Evolutionary conservation across 30 jellyfish, hydroid and myxozoan species (phyloP).

Genomic region (Aurelia sp.): DNA sequence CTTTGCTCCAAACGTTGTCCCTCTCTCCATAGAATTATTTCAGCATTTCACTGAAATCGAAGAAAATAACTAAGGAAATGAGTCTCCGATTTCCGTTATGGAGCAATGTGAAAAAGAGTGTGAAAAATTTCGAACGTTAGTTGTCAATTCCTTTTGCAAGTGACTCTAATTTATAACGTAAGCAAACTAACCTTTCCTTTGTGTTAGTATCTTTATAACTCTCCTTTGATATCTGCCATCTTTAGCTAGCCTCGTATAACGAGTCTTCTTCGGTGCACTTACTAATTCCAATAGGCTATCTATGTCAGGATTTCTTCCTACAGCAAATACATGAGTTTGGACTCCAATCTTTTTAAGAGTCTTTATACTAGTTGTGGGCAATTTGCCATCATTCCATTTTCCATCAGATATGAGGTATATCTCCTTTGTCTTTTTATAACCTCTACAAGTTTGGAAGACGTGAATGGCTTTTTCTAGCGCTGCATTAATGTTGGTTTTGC

Average conservation of each 20-base stretch:
- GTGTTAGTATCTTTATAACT: background rate
- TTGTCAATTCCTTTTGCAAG: too few relatives aligned
- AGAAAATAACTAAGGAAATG: too few relatives aligned
- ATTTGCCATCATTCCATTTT: constrained; percentile 44
- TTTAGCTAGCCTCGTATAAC: background rate
- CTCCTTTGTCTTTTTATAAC: constrained; percentile 45
- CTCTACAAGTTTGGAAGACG: constrained; percentile 27
- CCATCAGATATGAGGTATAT: constrained; percentile 59
- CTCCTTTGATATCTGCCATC: background rate
- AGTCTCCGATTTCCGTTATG: too few relatives aligned
- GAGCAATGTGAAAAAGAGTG: too few relatives aligned
- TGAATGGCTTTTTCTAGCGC: constrained; percentile 35
- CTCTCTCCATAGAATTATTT: too few relatives aligned
- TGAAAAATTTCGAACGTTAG: too few relatives aligned
- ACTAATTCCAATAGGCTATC: background rate
- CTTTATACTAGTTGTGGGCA: background rate
- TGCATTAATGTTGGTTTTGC: constrained; percentile 46
- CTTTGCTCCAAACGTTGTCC: too few relatives aligned
- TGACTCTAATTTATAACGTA: background rate
- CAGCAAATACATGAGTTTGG: constrained; percentile 19
- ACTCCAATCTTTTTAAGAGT: constrained; percentile 9
- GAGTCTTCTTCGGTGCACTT: background rate
- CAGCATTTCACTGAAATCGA: too few relatives aligned
- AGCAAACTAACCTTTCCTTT: background rate
- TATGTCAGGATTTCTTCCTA: constrained; percentile 30